phyloP scores from a whole-genome alignment of 1,140 invertebrate species.

The Triops cancriformis region DNA sequence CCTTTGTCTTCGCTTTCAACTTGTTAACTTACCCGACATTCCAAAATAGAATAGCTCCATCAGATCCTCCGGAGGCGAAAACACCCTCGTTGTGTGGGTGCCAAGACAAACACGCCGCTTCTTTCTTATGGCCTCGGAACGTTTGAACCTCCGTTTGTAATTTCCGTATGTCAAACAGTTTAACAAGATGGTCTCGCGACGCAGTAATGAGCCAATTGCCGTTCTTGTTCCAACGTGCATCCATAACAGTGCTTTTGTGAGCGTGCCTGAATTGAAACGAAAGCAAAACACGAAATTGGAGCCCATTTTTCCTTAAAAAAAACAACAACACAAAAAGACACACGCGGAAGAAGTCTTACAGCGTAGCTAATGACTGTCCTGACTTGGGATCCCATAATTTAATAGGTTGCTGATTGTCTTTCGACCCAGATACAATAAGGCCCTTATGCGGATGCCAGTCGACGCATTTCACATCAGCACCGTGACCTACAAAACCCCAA shows the following conservation, averaged over 20 bases:
- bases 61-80: conserved; percentile 93
- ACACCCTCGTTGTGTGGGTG: conserved; percentile 94
- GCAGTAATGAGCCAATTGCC: conserved; percentile 99
- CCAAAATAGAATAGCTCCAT: conserved; percentile 97
- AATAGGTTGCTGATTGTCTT: conserved; percentile 99
- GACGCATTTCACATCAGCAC: conserved; percentile 98
- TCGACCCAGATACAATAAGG: conserved; percentile 93
- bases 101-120: conserved; percentile 94
- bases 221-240: conserved; percentile 97
- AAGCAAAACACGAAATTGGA: not conserved
- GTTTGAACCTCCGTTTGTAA: conserved; percentile 87
- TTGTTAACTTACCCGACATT: conserved; percentile 71
- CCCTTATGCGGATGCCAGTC: conserved; percentile 99
- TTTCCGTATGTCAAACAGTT: conserved; percentile 96
- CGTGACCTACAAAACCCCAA: conserved; percentile 63
- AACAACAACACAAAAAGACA: conserved; percentile 12
- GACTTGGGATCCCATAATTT: conserved; percentile 99
- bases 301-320: not conserved
- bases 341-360: conserved; percentile 45
- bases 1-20: no score
- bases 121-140: conserved; percentile 97
- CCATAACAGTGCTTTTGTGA: conserved; percentile 99
- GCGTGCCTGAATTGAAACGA: conserved; percentile 65
- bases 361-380: conserved; percentile 74
- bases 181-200: conserved; percentile 93